phyloP scores from a whole-genome alignment of 2,797 vertebrate genomes.

The Myripristis murdjan region DNA sequence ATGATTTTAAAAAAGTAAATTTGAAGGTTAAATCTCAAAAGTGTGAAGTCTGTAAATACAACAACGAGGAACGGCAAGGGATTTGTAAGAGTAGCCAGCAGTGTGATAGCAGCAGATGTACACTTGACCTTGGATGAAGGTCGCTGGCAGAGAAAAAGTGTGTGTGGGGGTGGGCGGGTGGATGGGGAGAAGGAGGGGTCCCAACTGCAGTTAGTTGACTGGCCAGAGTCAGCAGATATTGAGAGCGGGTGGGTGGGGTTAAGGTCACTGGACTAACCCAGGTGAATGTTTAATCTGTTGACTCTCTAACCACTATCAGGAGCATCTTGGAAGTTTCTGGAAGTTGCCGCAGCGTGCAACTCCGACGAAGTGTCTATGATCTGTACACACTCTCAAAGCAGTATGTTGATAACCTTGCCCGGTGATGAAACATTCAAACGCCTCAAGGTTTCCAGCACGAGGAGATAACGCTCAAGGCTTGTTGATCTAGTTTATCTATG shows the following conservation, averaged over 20 bases:
- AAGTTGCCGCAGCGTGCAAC: neutral
- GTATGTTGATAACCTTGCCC: constrained; percentile 1
- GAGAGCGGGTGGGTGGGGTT: constrained; percentile 6
- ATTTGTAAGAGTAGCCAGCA: constrained; percentile 5
- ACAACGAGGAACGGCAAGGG: neutral
- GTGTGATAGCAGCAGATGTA: constrained; percentile 52
- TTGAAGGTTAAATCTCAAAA: too few relatives aligned
- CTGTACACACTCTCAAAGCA: neutral
- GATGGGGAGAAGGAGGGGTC: constrained; percentile 14
- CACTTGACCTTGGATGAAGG: constrained; percentile 80
- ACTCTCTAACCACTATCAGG: constrained; percentile 23
- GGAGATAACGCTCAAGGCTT: constrained; percentile 44
- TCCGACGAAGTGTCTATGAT: neutral
- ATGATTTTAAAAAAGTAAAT: too few relatives aligned
- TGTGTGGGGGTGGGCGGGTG: neutral
- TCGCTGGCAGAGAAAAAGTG: constrained; percentile 24
- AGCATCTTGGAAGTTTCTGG: constrained; percentile 14
- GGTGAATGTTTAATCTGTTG: constrained; percentile 58
- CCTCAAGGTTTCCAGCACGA: constrained; percentile 9
- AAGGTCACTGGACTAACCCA: constrained; percentile 14
- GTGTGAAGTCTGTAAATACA: neutral
- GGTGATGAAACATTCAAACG: constrained; percentile 3
- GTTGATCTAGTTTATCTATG: neutral
- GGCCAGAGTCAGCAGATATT: neutral
- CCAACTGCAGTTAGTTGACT: constrained; percentile 34